Conservation (phyloP, 2,113 vertebrate species). For the Campylorhamphus procurvoides region DNA sequence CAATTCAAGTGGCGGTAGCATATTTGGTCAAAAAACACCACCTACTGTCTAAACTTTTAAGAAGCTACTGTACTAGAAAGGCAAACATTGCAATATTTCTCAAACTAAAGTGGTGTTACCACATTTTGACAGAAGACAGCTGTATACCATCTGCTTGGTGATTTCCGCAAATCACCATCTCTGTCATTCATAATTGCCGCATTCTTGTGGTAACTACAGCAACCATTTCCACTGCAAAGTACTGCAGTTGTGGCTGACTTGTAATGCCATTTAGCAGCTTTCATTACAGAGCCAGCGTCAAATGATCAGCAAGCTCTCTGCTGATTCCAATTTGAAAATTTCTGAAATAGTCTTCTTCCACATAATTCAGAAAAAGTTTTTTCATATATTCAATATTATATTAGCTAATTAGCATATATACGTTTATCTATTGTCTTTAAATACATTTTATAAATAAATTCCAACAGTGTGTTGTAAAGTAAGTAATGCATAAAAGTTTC, state of each 20-base stretch:
- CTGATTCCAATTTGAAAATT: conserved; percentile 9
- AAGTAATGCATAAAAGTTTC: conserved; percentile 70
- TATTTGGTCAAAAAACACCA: conserved; percentile 65
- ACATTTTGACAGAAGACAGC: conserved; percentile 7
- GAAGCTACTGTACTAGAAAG: conserved; percentile 43
- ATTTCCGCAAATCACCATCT: not conserved
- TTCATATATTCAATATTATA: conserved; percentile 52
- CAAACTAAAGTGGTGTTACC: conserved; percentile 7
- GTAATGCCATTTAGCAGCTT: conserved; percentile 27
- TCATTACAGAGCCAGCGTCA: not conserved
- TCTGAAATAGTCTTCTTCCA: conserved; percentile 15
- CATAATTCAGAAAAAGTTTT: conserved; percentile 47
- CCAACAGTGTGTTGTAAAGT: conserved; percentile 62
- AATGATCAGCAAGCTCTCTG: not conserved
- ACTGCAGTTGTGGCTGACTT: conserved; percentile 16
- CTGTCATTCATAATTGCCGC: not conserved
- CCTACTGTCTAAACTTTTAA: conserved; percentile 34
- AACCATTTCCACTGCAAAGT: not conserved
- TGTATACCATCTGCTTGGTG: not conserved
- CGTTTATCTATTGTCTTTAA: conserved; percentile 55
- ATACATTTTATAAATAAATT: conserved; percentile 71
- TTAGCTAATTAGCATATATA: conserved; percentile 57
- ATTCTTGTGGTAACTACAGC: conserved; percentile 3
- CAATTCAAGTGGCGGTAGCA: not conserved
- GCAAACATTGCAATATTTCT: conserved; percentile 36